Base-by-base conservation (phyloP, 2,113 vertebrate genomes). In the Platysternon megacephalum region DNA sequence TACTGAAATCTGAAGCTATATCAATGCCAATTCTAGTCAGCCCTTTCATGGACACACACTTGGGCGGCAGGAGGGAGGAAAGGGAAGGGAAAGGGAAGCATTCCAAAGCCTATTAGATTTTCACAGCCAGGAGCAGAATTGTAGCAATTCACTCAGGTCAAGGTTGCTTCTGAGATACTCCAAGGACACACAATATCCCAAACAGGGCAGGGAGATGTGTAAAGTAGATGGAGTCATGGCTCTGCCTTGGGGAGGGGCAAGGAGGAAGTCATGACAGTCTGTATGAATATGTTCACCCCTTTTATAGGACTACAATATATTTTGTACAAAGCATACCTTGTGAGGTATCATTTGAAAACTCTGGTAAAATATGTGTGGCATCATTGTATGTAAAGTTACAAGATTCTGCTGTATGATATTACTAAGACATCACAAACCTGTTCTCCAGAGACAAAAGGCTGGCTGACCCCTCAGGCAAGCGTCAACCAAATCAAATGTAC, bases 41-140 rank as follows among this genome's bases (percentile, higher is more conserved):
- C 4, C 61, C 35, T 72, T 35, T 21, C n/a, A 39, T 39, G 19
- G 65, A 39, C 19, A 72, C 19, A 21, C n/a, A 72, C 35, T 72
- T 72, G n/a, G n/a, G 35, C 39, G 19, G 65, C 8, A 39, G 65
- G 6, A 7, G 14, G 14, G 7, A 65, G 65, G 65, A n/a, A 16
- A 14, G 6, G 61, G 16, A n/a, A 35, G 28, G 82, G 1, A 3
- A 84, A 78, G 14, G 26, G 46, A 46, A 72, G 8, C 8, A 35
- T 0, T 0, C 6, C 53, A 72, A 3, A 61, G 8, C 6, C 81
- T 74, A 2, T 52, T 83, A 24, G 22, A 55, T 35, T 56, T 42
- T 8, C 87, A 32, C 6, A 84, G 46, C 56, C 82, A 21, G 16
- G 9, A 87, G 82, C 19, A 72, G 19, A 90, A n/a, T 7, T 28